Conservation (phyloP, 2,888 invertebrate genomes). For the Orthonychiurus folsomi region DNA sequence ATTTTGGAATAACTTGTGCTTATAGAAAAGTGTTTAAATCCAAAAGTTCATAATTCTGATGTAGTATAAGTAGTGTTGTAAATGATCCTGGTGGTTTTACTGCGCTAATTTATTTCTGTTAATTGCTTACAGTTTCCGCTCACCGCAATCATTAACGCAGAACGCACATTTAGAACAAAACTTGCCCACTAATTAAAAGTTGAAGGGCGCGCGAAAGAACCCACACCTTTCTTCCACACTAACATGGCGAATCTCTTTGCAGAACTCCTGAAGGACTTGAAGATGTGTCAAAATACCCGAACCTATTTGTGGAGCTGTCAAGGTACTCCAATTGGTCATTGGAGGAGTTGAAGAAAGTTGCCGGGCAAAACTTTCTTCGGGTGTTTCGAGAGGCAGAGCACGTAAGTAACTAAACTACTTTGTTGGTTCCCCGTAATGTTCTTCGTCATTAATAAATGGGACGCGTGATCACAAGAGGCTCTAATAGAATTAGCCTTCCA, state of each 20-base stretch:
- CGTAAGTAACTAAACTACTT: conserved; percentile 34
- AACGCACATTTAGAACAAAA: not conserved
- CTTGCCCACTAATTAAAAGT: not conserved
- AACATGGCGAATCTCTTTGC: conserved; percentile 18
- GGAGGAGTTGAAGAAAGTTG: conserved; percentile 46
- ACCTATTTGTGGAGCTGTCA: conserved; percentile 55
- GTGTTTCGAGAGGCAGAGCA: conserved; percentile 44
- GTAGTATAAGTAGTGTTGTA: too few relatives aligned
- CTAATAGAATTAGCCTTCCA: not conserved
- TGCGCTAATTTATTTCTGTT: too few relatives aligned
- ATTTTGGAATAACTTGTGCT: too few relatives aligned
- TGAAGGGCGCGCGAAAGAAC: not conserved
- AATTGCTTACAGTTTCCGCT: too few relatives aligned
- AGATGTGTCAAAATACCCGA: conserved; percentile 53
- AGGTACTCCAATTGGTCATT: conserved; percentile 48
- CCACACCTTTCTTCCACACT: not conserved
- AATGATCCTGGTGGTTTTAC: too few relatives aligned
- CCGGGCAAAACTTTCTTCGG: conserved; percentile 46
- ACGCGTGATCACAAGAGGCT: not conserved
- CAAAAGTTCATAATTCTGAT: too few relatives aligned
- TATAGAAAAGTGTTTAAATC: too few relatives aligned
- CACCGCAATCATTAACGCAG: too few relatives aligned
- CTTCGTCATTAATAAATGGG: not conserved
- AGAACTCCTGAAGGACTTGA: conserved; percentile 50
- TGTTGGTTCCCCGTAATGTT: not conserved